These are phyloP conservation scores for Umimayanthus chanpuru DNA, from an alignment of 92 coral and sea anemone genomes.

Conservation along the genomic window DNA sequence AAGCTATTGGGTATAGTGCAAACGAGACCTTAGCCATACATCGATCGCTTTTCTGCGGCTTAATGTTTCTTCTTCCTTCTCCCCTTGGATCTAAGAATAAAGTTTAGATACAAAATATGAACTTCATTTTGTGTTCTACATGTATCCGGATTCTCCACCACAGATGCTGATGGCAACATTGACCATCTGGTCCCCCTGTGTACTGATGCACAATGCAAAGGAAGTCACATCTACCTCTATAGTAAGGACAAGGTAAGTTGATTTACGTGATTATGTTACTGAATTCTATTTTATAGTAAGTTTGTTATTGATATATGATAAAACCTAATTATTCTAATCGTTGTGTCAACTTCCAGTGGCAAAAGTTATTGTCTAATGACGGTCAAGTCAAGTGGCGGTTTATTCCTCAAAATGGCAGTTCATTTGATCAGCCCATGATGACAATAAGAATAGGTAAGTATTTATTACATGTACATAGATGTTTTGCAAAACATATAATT, in stretches of 20 bases:
- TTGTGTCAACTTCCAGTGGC: slow-evolving; percentile 68
- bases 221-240: slow-evolving; percentile 72
- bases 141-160: neutral
- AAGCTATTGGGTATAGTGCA: too few relatives aligned
- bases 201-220: slow-evolving; percentile 55
- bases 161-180: slow-evolving; percentile 91
- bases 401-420: slow-evolving; percentile 54
- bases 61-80: too few relatives aligned
- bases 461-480: neutral
- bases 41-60: too few relatives aligned
- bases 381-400: slow-evolving; percentile 70
- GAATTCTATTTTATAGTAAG: neutral
- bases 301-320: too few relatives aligned
- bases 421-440: slow-evolving; percentile 80
- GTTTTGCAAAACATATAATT: too few relatives aligned
- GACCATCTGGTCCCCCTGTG: slow-evolving; percentile 87
- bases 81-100: neutral
- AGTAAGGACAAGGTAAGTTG: slow-evolving; percentile 59
- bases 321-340: neutral
- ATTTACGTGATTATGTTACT: neutral
- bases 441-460: slow-evolving; percentile 76
- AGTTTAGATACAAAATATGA: neutral
- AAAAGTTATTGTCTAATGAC: slow-evolving; percentile 61
- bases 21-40: too few relatives aligned
- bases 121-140: neutral